Evolutionary conservation across 2,888 invertebrate genomes (phyloP).

Genomic region (Plagiodera versicolora): DNA sequence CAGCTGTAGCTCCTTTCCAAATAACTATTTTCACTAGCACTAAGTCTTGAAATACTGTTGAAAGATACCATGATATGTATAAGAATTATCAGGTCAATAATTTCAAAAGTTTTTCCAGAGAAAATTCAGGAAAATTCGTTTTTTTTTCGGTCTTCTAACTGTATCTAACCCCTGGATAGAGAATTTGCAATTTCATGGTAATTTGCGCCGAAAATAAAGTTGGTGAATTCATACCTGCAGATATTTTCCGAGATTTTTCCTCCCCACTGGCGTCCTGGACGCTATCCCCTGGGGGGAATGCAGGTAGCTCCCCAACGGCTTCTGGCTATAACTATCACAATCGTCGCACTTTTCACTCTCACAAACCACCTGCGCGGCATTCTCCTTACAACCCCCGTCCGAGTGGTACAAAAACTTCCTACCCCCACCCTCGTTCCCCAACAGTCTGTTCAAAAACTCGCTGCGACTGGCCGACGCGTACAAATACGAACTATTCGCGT

Average conservation of each 20-base stretch:
- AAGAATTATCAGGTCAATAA: no score
- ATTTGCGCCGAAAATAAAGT: no score
- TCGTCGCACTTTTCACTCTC: slow-evolving; percentile 35
- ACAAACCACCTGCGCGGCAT: slow-evolving; percentile 24
- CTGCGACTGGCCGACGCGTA: slow-evolving; percentile 27
- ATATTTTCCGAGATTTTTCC: slow-evolving; percentile 52
- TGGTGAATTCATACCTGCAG: slow-evolving; percentile 52
- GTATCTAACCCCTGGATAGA: no score
- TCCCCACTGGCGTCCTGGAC: slow-evolving; percentile 52
- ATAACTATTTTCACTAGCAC: no score
- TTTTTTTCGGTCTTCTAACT: no score
- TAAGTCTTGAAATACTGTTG: no score
- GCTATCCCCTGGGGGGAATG: slow-evolving; percentile 52
- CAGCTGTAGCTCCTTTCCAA: no score
- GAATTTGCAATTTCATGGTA: no score
- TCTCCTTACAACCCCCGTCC: slow-evolving; percentile 16
- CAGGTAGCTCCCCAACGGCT: slow-evolving; percentile 51
- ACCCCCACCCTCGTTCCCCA: slow-evolving; percentile 19
- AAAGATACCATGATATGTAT: no score
- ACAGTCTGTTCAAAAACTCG: slow-evolving; percentile 25
- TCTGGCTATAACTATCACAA: slow-evolving; percentile 39
- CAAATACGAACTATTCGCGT: slow-evolving; percentile 43
- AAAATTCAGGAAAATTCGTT: no score
- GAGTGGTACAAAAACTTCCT: slow-evolving; percentile 32
- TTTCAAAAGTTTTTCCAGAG: no score